Conservation (phyloP, 2,888 invertebrate species). For the Brenthis ino region DNA sequence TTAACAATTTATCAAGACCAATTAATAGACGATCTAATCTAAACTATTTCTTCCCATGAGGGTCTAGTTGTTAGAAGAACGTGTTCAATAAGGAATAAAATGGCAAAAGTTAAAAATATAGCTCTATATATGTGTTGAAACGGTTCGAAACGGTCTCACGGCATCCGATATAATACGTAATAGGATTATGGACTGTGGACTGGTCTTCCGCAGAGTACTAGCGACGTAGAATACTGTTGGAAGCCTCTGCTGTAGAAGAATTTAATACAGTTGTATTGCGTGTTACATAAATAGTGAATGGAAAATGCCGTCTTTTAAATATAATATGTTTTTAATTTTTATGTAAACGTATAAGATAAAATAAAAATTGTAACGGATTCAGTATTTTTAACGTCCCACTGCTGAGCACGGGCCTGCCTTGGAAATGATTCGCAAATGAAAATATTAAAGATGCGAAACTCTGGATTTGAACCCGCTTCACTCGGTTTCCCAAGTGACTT, state of each 20-base stretch:
- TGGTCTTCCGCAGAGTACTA: background rate
- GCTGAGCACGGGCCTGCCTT: too few species aligned
- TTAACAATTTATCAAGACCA: background rate
- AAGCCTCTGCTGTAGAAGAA: background rate
- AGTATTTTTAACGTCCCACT: too few species aligned
- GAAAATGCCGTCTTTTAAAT: background rate
- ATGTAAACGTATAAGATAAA: too few species aligned
- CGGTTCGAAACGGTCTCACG: constrained; percentile 13
- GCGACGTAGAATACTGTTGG: constrained; percentile 4
- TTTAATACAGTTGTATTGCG: constrained; percentile 1
- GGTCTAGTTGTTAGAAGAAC: background rate
- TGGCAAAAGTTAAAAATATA: constrained; percentile 13
- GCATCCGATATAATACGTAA: constrained; percentile 2
- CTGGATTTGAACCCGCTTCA: too few species aligned
- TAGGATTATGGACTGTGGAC: constrained; percentile 16
- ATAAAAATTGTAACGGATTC: too few species aligned
- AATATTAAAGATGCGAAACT: too few species aligned
- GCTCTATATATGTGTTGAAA: background rate
- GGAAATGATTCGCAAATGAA: too few species aligned
- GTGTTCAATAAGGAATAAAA: constrained; percentile 7
- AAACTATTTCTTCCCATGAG: background rate
- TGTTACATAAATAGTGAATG: constrained; percentile 9
- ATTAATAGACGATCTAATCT: background rate
- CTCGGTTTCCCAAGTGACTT: too few species aligned
- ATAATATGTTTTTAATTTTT: background rate